Evolutionary conservation across 2,113 vertebrate species (phyloP).

Genomic region (Rhynchomys soricoides): DNA sequence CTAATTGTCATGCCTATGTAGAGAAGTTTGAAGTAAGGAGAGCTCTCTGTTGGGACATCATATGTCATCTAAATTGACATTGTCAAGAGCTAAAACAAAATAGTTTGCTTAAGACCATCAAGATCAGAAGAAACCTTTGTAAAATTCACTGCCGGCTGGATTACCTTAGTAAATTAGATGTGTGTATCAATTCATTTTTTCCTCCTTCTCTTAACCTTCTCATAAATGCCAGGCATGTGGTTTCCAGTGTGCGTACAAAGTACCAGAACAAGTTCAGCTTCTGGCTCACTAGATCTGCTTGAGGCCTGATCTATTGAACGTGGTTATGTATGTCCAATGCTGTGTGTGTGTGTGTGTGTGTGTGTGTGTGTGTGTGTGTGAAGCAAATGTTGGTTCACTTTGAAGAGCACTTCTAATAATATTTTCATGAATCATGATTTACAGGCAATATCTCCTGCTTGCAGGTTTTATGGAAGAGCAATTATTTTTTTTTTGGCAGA

Average conservation of each 20-base stretch:
- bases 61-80: neutral
- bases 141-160: neutral
- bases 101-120: conserved; percentile 54
- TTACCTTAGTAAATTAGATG: neutral
- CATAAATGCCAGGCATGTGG: neutral
- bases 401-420: neutral
- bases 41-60: neutral
- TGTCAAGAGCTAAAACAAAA: neutral
- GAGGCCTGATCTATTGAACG: neutral
- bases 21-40: neutral
- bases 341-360: too few species aligned
- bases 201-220: conserved; percentile 15
- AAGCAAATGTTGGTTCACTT: neutral
- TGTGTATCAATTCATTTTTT: conserved; percentile 15
- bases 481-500: neutral
- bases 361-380: too few species aligned
- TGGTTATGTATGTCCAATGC: neutral
- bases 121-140: neutral
- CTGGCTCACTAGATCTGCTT: neutral
- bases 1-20: neutral
- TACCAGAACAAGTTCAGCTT: neutral
- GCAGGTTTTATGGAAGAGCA: neutral
- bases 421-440: neutral
- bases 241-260: neutral
- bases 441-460: neutral